These are phyloP conservation scores for Podarcis siculus DNA, from an alignment of 2,797 vertebrate species.

Conservation along the genomic window DNA sequence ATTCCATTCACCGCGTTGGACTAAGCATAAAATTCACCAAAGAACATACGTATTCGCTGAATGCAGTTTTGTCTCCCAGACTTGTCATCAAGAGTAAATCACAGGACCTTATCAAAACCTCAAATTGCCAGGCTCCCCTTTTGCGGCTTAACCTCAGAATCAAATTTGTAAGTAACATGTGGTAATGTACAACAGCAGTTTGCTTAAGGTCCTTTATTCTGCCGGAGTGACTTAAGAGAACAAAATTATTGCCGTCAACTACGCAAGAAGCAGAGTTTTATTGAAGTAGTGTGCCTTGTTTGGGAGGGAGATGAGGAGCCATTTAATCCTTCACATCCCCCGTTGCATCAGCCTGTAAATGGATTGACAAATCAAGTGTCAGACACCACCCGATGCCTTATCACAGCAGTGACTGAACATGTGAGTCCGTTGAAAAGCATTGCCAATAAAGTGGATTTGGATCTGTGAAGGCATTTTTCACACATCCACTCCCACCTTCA, in stretches of 20 bases:
- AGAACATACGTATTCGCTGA: conserved; percentile 23
- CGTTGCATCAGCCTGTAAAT: neutral
- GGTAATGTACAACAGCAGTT: conserved; percentile 48
- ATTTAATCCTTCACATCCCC: neutral
- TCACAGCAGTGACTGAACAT: neutral
- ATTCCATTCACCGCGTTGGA: conserved; percentile 58
- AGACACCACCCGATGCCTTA: neutral
- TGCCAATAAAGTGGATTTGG: neutral
- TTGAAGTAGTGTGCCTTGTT: neutral
- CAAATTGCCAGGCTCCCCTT: conserved; percentile 46
- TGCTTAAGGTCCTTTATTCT: conserved; percentile 39
- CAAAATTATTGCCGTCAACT: conserved; percentile 45
- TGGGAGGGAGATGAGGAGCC: neutral
- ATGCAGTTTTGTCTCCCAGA: conserved; percentile 41
- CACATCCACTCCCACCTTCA: neutral
- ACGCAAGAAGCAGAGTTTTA: neutral
- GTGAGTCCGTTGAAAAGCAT: neutral
- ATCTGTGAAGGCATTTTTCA: neutral
- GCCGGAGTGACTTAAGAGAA: conserved; percentile 27
- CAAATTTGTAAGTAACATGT: conserved; percentile 39
- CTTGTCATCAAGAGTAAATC: conserved; percentile 62
- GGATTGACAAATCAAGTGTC: neutral
- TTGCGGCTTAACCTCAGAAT: conserved; percentile 47
- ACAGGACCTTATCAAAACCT: conserved; percentile 50
- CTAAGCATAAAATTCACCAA: conserved; percentile 27